A percentile compares a stretch with the other conserved stretches of the same genome.
Evolutionary conservation across 2,113 vertebrate genomes (phyloP).

Genomic region (Thomomys bottae): DNA sequence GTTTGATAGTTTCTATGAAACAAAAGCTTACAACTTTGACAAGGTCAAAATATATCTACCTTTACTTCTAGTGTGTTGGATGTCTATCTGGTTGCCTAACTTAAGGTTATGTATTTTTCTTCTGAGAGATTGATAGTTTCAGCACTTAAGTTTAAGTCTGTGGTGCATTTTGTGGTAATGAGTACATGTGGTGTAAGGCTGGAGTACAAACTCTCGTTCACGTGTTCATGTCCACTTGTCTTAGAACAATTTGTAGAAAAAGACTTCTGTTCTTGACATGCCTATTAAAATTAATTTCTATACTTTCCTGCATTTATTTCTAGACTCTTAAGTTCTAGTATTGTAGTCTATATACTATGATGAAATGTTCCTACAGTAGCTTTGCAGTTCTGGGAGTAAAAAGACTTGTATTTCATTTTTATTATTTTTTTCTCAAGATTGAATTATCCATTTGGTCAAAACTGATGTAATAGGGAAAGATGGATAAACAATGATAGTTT

Average conservation of each 20-base stretch:
- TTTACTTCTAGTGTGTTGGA: neutral
- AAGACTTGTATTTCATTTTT: neutral
- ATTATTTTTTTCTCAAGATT: constrained; percentile 10
- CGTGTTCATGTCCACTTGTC: neutral
- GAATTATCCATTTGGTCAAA: neutral
- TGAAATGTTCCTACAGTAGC: neutral
- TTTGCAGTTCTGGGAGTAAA: neutral
- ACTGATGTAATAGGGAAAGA: neutral
- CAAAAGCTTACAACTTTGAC: neutral
- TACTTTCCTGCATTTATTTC: neutral
- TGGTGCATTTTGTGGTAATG: neutral
- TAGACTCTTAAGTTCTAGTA: neutral
- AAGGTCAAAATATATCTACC: neutral
- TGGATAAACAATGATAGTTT: neutral
- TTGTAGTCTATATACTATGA: neutral
- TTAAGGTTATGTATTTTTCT: neutral
- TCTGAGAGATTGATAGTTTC: neutral
- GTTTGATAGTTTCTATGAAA: neutral
- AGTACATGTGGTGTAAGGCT: neutral
- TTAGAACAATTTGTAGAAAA: neutral
- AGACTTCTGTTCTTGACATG: neutral
- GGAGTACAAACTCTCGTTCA: neutral
- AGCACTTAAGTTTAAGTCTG: neutral
- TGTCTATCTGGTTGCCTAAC: neutral
- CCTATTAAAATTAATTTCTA: neutral